Conservation (phyloP, 2,113 vertebrate genomes). For the Terrapene triunguis region DNA sequence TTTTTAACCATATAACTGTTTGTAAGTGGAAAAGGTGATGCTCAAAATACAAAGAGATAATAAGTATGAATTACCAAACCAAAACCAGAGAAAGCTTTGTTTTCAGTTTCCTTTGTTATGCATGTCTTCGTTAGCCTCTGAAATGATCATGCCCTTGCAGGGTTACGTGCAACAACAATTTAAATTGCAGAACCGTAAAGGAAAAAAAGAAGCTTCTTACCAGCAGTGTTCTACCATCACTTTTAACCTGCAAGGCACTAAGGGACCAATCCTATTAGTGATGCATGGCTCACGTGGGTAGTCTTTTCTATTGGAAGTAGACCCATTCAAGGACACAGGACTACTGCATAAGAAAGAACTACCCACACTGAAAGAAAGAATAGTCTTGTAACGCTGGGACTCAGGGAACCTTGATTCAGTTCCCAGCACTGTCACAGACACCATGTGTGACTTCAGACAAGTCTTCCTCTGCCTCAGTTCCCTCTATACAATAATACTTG, state of each 20-base stretch:
- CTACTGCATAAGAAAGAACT: neutral
- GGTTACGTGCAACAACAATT: neutral
- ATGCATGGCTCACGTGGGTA: neutral
- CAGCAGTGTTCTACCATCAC: neutral
- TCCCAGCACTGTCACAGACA: neutral
- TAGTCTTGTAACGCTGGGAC: neutral
- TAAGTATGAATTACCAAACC: conserved; percentile 67
- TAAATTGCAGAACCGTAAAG: neutral
- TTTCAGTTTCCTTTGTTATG: neutral
- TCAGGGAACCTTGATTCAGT: neutral
- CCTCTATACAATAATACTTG: neutral
- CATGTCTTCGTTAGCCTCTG: neutral
- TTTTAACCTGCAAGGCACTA: fast-evolving
- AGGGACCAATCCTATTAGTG: fast-evolving
- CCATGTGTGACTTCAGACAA: neutral
- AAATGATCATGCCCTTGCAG: neutral
- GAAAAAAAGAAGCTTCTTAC: neutral
- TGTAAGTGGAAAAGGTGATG: conserved; percentile 74
- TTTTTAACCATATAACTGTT: conserved; percentile 75
- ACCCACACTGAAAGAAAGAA: neutral
- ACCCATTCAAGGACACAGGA: neutral
- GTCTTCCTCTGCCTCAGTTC: neutral
- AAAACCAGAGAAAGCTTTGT: conserved; percentile 38
- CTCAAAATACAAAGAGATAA: conserved; percentile 74
- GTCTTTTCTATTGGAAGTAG: neutral